Evolutionary conservation across 2,113 vertebrate genomes (phyloP).

Genomic region (Zingel zingel): DNA sequence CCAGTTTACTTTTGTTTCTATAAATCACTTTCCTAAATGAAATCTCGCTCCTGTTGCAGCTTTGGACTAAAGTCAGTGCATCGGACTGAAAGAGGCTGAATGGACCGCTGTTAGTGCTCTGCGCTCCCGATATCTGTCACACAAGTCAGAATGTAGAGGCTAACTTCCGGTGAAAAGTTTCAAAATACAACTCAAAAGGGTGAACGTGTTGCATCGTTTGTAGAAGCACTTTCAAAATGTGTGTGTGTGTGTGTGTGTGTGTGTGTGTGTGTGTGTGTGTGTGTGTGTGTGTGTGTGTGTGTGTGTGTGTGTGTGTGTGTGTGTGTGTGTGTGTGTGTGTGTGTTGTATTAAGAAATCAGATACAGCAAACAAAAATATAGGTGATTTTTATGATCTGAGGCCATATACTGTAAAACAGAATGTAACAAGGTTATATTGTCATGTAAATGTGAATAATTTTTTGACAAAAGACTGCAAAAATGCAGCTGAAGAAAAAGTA

Average conservation of each 20-base stretch:
- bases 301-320: constrained; percentile 6
- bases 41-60: neutral
- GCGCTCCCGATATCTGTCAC: neutral
- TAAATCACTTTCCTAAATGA: neutral
- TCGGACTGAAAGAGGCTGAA: neutral
- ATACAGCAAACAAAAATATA: neutral
- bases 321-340: constrained; percentile 3
- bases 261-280: constrained; percentile 11
- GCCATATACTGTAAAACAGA: neutral
- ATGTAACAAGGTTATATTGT: too few relatives aligned
- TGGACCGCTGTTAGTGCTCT: neutral
- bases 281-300: constrained; percentile 5
- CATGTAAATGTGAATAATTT: neutral
- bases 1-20: neutral
- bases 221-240: neutral
- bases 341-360: neutral
- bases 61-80: neutral
- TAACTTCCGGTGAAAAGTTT: constrained; percentile 25
- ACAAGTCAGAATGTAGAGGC: rapidly evolving
- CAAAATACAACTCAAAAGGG: constrained; percentile 42
- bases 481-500: neutral
- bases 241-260: neutral
- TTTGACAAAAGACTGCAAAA: neutral
- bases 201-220: neutral
- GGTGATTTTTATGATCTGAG: neutral